Percentiles rank a stretch among this genome's conserved stretches.
Conservation (phyloP, 2,113 vertebrate species). For the Ardeotis arabs region DNA sequence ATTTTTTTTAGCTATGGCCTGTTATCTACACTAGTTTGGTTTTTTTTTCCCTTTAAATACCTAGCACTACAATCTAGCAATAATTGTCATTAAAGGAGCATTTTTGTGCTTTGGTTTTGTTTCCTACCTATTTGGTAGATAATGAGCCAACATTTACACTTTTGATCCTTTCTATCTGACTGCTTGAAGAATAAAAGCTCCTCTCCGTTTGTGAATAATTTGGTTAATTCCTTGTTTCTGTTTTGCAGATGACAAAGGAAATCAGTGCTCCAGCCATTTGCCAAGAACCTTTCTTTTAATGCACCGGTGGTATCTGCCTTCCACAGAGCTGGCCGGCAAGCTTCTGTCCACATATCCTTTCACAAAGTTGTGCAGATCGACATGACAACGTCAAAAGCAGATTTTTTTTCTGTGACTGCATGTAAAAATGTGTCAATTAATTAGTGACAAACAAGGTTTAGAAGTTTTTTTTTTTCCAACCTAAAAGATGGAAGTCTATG, state of each 20-base stretch:
- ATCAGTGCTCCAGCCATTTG: constrained; percentile 78
- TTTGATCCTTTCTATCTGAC: background rate
- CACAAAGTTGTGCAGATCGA: background rate
- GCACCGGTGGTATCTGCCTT: constrained; percentile 96
- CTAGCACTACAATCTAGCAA: background rate
- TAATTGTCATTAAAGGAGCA: background rate
- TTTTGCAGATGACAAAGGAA: constrained; percentile 87
- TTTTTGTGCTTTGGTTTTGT: background rate
- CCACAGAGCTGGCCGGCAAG: constrained; percentile 91
- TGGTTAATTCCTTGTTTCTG: background rate
- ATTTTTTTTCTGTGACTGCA: background rate
- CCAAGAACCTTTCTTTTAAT: constrained; percentile 94
- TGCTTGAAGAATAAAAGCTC: background rate
- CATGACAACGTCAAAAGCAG: background rate
- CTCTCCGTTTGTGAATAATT: background rate
- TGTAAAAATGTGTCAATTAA: background rate
- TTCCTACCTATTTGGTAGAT: background rate
- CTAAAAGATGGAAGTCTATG: background rate
- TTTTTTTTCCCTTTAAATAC: background rate
- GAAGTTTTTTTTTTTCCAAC: background rate
- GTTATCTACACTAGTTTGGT: background rate
- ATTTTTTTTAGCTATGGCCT: background rate
- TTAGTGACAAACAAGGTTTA: background rate
- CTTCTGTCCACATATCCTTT: constrained; percentile 95
- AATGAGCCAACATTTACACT: background rate